phyloP scores from a whole-genome alignment of 2,888 invertebrate genomes.

The Muschampia plurimacula region DNA sequence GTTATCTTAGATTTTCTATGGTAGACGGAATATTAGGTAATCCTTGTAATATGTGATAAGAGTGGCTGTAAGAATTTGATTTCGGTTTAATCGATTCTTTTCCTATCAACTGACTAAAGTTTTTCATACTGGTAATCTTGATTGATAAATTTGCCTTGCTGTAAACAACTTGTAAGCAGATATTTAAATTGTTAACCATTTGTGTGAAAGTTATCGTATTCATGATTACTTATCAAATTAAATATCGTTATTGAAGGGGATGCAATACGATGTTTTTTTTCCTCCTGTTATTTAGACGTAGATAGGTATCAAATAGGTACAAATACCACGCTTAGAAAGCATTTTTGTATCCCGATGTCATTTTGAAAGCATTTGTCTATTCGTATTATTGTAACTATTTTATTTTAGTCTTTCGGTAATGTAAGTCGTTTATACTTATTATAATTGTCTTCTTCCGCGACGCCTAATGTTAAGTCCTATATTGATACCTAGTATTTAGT shows the following conservation, averaged over 20 bases:
- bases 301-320: slow-evolving; percentile 78
- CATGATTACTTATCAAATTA: background rate
- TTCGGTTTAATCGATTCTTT: slow-evolving; percentile 58
- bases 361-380: slow-evolving; percentile 69
- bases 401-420: slow-evolving; percentile 54
- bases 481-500: slow-evolving; percentile 72
- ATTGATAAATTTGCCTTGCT: background rate
- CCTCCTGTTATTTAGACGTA: slow-evolving; percentile 38
- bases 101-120: slow-evolving; percentile 18
- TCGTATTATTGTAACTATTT: slow-evolving; percentile 63
- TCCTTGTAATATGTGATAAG: slow-evolving; percentile 83
- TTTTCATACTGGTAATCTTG: background rate
- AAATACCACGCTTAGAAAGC: slow-evolving; percentile 63
- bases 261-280: slow-evolving; percentile 19
- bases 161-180: background rate
- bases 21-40: slow-evolving; percentile 77
- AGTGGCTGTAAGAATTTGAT: slow-evolving; percentile 78
- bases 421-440: slow-evolving; percentile 47
- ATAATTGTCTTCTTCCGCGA: slow-evolving; percentile 61
- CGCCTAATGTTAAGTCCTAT: slow-evolving; percentile 70
- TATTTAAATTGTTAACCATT: background rate
- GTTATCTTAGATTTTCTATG: slow-evolving; percentile 84
- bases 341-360: slow-evolving; percentile 64
- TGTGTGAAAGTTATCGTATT: background rate
- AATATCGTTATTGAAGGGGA: background rate